Conservation (phyloP, 1,140 invertebrate genomes). For the Aleiodes sp. region DNA sequence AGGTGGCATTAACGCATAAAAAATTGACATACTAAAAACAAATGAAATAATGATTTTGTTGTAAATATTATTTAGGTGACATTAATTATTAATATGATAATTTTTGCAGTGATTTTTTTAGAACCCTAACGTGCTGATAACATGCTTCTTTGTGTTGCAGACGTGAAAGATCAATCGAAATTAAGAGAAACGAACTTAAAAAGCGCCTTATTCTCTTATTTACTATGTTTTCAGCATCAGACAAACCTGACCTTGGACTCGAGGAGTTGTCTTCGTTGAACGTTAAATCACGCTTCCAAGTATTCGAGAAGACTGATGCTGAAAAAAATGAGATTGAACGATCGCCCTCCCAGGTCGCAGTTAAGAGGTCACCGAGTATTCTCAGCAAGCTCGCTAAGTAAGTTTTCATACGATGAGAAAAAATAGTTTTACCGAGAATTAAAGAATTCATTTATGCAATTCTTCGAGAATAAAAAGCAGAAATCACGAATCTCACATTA, state of each 20-base stretch:
- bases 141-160: conserved; percentile 9
- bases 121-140: neutral
- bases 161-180: conserved; percentile 1
- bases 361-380: conserved; percentile 80
- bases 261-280: conserved; percentile 84
- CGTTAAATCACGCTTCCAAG: conserved; percentile 86
- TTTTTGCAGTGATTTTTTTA: conserved; percentile 8
- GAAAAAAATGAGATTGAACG: conserved; percentile 68
- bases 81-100: neutral
- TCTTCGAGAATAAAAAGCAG: no score
- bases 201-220: conserved; percentile 42
- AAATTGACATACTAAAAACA: neutral
- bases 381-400: conserved; percentile 83
- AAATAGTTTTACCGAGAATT: neutral
- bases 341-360: conserved; percentile 71
- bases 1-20: neutral
- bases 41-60: no score
- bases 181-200: no score
- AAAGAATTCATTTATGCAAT: conserved; percentile 8
- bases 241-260: conserved; percentile 88
- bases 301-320: conserved; percentile 77
- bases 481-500: conserved; percentile 6
- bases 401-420: conserved; percentile 54
- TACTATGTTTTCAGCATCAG: conserved; percentile 73
- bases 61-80: neutral